Conservation (phyloP, 1,140 invertebrate genomes). For the Megalopta genalis region DNA sequence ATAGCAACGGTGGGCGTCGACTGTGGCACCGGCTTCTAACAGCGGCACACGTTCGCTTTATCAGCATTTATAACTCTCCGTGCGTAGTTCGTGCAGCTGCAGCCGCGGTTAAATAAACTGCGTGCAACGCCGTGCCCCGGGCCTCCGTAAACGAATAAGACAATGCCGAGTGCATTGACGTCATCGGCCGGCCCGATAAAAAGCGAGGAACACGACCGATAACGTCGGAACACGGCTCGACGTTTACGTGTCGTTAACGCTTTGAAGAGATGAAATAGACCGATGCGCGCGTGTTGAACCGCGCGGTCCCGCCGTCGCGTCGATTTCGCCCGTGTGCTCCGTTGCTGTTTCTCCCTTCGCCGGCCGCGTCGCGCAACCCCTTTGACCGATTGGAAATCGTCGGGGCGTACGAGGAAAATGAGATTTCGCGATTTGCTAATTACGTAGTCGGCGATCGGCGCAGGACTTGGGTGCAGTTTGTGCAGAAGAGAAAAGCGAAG, state of each 20-base stretch:
- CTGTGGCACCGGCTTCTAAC: neutral
- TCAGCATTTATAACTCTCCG: constrained; percentile 56
- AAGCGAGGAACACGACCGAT: constrained; percentile 31
- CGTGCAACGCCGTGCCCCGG: neutral
- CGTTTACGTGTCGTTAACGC: constrained; percentile 41
- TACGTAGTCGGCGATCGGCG: no score
- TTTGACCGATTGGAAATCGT: no score
- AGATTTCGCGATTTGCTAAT: no score
- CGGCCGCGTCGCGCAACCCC: no score
- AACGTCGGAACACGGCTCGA: constrained; percentile 1
- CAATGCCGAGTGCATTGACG: constrained; percentile 49
- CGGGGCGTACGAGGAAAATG: no score
- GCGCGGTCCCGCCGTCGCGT: no score
- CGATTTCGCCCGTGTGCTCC: no score
- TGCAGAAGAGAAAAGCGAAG: no score
- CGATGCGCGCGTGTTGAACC: neutral
- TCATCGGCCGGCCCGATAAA: constrained; percentile 31
- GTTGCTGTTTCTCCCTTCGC: no score
- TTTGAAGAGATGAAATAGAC: neutral
- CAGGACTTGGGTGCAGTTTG: no score
- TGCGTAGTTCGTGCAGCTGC: constrained; percentile 26
- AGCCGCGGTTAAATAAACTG: constrained; percentile 53
- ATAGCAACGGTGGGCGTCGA: constrained; percentile 38
- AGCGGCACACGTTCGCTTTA: constrained; percentile 27
- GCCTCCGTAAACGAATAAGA: constrained; percentile 45